Evolutionary conservation across 2,888 invertebrate species (phyloP).

Genomic region (Nebria salina): DNA sequence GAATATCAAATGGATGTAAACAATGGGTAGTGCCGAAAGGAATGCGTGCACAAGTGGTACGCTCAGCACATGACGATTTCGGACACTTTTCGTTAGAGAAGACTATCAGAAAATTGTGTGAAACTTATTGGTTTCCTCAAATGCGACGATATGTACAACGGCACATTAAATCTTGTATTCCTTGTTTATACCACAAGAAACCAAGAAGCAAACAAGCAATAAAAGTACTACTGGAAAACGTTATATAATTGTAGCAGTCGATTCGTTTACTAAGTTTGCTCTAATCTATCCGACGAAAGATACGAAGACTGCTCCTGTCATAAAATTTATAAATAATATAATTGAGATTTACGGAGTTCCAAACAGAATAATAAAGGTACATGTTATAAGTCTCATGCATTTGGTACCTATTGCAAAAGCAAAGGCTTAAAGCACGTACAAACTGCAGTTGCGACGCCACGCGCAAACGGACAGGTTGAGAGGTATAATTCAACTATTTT

Average conservation of each 20-base stretch:
- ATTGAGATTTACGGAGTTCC: conserved; percentile 52
- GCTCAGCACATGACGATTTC: conserved; percentile 57
- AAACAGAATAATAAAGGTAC: conserved; percentile 57
- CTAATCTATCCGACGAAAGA: conserved; percentile 53
- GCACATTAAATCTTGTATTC: conserved; percentile 58
- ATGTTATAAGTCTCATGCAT: conserved; percentile 56
- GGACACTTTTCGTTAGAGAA: conserved; percentile 58
- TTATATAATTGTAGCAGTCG: conserved; percentile 56
- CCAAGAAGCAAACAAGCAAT: conserved; percentile 50
- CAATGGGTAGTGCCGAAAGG: conserved; percentile 43
- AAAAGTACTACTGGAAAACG: conserved; percentile 54
- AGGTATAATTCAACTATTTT: conserved; percentile 55
- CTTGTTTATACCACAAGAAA: conserved; percentile 57
- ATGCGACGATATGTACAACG: conserved; percentile 57
- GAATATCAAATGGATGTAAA: not conserved
- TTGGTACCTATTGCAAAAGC: conserved; percentile 54
- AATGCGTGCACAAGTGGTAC: conserved; percentile 55
- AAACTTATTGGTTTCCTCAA: conserved; percentile 59
- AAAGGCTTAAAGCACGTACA: conserved; percentile 53
- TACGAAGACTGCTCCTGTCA: conserved; percentile 52
- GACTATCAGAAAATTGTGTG: conserved; percentile 53
- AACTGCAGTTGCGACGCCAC: conserved; percentile 54
- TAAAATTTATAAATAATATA: conserved; percentile 52
- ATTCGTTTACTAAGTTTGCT: conserved; percentile 58
- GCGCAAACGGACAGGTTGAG: conserved; percentile 57